Evolutionary conservation across 2,113 vertebrate species (phyloP).

Genomic region (Notiomystis cincta): DNA sequence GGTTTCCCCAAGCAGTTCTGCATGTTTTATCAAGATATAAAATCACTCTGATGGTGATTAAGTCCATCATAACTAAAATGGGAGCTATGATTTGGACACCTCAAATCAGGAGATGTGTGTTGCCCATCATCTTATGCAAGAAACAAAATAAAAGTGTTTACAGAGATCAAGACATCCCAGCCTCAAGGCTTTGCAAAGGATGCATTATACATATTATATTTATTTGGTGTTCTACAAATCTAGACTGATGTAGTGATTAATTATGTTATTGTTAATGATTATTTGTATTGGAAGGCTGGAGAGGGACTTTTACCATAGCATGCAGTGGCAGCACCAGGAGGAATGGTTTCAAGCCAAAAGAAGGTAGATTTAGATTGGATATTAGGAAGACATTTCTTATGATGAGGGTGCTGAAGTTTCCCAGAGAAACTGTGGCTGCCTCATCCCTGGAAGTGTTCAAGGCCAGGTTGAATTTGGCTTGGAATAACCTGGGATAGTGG

Average conservation of each 20-base stretch:
- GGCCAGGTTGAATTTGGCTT: fast-evolving
- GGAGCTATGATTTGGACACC: not conserved
- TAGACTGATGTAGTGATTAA: not conserved
- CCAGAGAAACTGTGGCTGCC: not conserved
- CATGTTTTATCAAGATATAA: not conserved
- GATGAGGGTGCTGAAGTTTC: fast-evolving
- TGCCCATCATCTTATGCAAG: not conserved
- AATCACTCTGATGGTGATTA: not conserved
- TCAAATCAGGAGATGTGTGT: not conserved
- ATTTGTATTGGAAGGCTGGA: not conserved
- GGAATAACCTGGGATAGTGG: not conserved
- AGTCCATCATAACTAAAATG: not conserved
- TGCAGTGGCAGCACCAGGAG: not conserved
- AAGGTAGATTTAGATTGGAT: not conserved
- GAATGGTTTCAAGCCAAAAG: not conserved
- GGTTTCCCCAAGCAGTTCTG: not conserved
- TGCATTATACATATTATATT: not conserved
- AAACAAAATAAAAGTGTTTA: not conserved
- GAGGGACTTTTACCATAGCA: not conserved
- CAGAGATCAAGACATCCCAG: not conserved
- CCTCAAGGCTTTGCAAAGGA: not conserved
- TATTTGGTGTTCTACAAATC: not conserved
- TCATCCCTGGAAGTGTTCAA: not conserved
- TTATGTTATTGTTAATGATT: not conserved
- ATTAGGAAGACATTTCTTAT: not conserved